Evolutionary conservation across 2,888 invertebrate genomes (phyloP), one percentile per base, ranked within the genome.

Genomic region (Chymomyza procnemis): DNA sequence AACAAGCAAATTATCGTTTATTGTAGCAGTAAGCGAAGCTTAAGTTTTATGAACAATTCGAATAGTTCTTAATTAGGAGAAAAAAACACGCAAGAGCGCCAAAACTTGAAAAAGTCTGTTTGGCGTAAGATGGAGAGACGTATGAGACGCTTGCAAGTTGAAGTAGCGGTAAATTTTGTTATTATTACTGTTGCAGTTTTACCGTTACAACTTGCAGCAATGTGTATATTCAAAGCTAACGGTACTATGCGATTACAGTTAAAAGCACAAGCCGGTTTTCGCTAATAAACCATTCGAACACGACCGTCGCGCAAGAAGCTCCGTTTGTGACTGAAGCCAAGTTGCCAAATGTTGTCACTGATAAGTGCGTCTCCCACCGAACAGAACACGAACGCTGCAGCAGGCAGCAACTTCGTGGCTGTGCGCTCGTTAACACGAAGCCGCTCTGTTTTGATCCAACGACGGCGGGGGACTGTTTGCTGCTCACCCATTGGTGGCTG

Each of bases 281-380:
- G 65, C 66, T 61, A 56, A 63, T 69, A 66, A 61, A 54, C 52
- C 61, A 41, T 54, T 59, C 14, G 30, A 6, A 26, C 26, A 71
- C 78, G 78, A 88, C 86, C 83, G 79, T 63, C 78, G 68, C 80
- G 77, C 78, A 71, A 75, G 79, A 82, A 80, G 81, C 79, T 80
- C 85, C 81, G 87, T 84, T 89, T 87, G 85, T 81, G 78, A 89
- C 89, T 89, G 79, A 88, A 87, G 69, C 73, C 48, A 74, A 73
- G 72, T 71, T 75, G 71, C 54, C 54, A 21, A 21, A 21, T 54
- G 54, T 22, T 26, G 26, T 60, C 61, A 65, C 66, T 74, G 76
- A 74, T 79, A 73, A 71, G 61, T 67, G 66, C 60, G 61, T 47
- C 58, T n/a, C n/a, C n/a, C n/a, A n/a, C n/a, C n/a, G n/a, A n/a